Base-by-base conservation (phyloP, 2,113 vertebrate species). In the Lagopus leucura region DNA sequence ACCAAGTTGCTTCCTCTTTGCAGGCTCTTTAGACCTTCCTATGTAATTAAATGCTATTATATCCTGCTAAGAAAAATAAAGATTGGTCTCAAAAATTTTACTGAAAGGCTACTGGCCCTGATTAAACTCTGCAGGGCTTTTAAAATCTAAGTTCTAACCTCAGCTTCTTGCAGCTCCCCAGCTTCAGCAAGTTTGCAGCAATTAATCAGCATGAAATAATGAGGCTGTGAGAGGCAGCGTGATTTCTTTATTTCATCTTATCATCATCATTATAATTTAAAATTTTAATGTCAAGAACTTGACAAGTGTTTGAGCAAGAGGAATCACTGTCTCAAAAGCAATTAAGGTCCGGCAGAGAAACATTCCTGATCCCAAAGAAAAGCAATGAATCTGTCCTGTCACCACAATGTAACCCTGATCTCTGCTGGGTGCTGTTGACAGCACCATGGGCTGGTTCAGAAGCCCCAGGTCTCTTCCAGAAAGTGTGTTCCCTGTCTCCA, bases 181-280 rank as follows among this genome's bases (percentile, higher is more conserved):
- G 58, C 50, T 94, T 86, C 86, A 67, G 67, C 0, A 0, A 83
- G 4, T 88, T 81, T 91, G 65, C 74, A 82, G 91, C 64, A 89
- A 90, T 94, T 95, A 89, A 96, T 94, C 88, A 94, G 92, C 58
- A 55, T 69, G 70, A 90, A 94, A 95, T 94, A 94, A 96, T 28
- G 72, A 96, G 73, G 19, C 69, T 94, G 60, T 73, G 83, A 88
- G 40, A 95, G 89, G 55, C 55, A 34, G 0, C 82, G 66, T 3
- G 1, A 95, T 91, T 94, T 96, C 88, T 94, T 94, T 94, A 95
- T 96, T 96, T 95, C 65, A 72, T 45, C 87, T 86, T 94, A 94
- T 57, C 52, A 28, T 55, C 52, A 28, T 55, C 30, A 96, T 96
- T 95, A 94, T 84, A 82, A 95, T 90, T 86, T 96, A 72, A 94